A percentile compares a stretch with the other conserved stretches of the same genome.
phyloP scores from a whole-genome alignment of 2,113 vertebrate genomes.

The Strix uralensis region DNA sequence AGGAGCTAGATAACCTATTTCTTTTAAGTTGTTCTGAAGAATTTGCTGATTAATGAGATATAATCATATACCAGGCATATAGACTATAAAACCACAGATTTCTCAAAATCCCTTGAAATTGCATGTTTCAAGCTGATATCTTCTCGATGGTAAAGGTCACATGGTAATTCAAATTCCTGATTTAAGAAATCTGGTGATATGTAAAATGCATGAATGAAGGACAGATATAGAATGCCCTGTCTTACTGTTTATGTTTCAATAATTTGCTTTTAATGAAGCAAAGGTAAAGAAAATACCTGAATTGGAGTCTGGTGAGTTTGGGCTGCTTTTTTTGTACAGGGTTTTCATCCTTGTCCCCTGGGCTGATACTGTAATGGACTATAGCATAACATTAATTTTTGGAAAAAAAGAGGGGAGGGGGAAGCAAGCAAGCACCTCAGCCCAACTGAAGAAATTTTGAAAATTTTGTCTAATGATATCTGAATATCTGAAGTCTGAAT shows the following conservation, averaged over 20 bases:
- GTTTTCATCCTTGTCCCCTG: neutral
- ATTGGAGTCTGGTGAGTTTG: neutral
- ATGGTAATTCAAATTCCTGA: neutral
- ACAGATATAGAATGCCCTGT: neutral
- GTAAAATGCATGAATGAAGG: neutral
- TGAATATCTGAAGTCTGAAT: neutral
- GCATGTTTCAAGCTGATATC: neutral
- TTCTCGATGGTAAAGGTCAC: neutral
- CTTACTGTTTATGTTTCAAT: neutral
- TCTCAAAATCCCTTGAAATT: neutral
- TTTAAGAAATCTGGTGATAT: neutral
- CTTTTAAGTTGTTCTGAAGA: neutral
- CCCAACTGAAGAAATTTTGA: neutral
- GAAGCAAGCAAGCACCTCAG: neutral
- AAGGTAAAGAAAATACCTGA: neutral
- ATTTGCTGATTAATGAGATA: neutral
- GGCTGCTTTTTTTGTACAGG: neutral
- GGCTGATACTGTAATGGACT: neutral
- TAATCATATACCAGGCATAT: neutral
- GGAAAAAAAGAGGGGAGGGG: rapidly evolving
- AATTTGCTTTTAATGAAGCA: neutral
- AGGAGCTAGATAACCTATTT: neutral
- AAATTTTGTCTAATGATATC: neutral
- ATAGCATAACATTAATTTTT: neutral
- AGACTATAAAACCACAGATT: neutral